These are phyloP conservation scores for Neodontobutis hainanensis DNA, from an alignment of 2,113 vertebrate genomes.

Conservation along the genomic window DNA sequence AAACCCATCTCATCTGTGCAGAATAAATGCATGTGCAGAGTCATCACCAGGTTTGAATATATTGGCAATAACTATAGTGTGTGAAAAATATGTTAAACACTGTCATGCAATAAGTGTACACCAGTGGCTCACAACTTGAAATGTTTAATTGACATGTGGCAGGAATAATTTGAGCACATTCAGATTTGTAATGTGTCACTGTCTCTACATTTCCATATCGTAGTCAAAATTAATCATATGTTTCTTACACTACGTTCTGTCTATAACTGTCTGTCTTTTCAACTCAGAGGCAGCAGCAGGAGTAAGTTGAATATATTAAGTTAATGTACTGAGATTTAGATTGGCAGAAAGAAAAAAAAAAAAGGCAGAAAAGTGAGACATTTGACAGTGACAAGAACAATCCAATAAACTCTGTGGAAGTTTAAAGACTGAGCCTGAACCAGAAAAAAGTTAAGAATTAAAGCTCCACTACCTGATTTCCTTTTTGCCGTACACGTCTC, in stretches of 20 bases:
- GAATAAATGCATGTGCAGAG: not conserved
- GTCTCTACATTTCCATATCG: not conserved
- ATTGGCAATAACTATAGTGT: not conserved
- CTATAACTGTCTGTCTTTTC: conserved; percentile 1
- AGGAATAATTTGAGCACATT: conserved; percentile 22
- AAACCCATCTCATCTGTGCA: not conserved
- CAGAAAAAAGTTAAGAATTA: no score
- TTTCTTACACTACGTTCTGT: not conserved
- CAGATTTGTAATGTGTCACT: conserved; percentile 1
- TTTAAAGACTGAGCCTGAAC: no score
- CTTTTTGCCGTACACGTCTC: no score
- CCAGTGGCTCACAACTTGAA: not conserved
- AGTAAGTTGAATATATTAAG: conserved; percentile 52
- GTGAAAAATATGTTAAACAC: not conserved
- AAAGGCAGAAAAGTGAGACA: no score
- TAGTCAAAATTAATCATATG: conserved; percentile 4
- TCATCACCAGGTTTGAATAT: not conserved
- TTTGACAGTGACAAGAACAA: no score
- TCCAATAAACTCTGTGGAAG: no score
- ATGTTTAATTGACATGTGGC: conserved; percentile 19
- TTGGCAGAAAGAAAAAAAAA: conserved; percentile 20
- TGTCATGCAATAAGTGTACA: not conserved
- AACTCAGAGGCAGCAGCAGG: conserved; percentile 33
- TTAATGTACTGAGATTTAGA: conserved; percentile 56
- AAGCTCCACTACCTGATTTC: no score